Base-by-base conservation (phyloP, 2,888 invertebrate genomes). In the Stegana nigrithorax region DNA sequence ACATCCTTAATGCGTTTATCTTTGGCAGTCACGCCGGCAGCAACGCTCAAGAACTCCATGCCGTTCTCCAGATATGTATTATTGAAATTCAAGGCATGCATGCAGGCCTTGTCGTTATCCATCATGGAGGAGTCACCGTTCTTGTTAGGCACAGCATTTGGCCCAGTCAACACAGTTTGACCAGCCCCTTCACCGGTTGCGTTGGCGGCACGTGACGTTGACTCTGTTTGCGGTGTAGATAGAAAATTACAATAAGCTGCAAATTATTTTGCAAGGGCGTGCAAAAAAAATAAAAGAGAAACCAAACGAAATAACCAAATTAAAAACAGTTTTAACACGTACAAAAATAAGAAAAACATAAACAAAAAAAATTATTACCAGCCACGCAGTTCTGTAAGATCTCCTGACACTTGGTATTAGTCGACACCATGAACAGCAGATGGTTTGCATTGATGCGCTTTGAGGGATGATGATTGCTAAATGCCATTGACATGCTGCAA, bases 1-100 rank as follows among this genome's bases (percentile, higher is more conserved):
- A 91, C 90, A 86, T 94, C 94, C 84, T 95, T 95, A 67, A 92
- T 90, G 47, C 95, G 89, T 84, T 95, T 95, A 85, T 95, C 95
- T 86, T 95, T 95, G 58, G 95, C 95, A 17, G 93, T 93, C 66
- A 93, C 92, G 57, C 93, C 94, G 55, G 95, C 95, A 8, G 94
- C 93, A 62, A 94, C 91, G 73, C 93, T 93, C n/a, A 93, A 83
- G 64, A 89, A 87, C 64, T 88, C 88, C 69, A 89, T 87, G 60
- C 87, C 86, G 63, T 88, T 86, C 5, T 81, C 81, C 45, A 83
- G 63, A n/a, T n/a, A n/a, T n/a, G n/a, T n/a, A 27, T 75, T 78
- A 65, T 80, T 79, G 14, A 84, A 82, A 60, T 83, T 81, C 19
- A 82, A 71, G 2, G 73, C 72, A 62, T 74, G 75, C 8, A 65